Conservation (phyloP, 2,797 vertebrate genomes). For the Lacerta viridis region DNA sequence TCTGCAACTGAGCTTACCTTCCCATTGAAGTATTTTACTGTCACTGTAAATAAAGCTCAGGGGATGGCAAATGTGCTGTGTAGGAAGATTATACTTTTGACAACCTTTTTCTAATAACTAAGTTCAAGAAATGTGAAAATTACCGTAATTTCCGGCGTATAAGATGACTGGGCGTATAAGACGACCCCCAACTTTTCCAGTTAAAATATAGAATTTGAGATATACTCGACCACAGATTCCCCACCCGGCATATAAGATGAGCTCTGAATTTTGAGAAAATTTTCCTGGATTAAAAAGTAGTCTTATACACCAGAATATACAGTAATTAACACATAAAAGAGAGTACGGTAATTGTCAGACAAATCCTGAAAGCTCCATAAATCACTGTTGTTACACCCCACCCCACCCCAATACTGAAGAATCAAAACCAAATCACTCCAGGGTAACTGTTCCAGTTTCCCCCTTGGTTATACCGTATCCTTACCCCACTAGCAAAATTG, state of each 20-base stretch:
- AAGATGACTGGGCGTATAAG: too few relatives aligned
- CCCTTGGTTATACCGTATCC: background rate
- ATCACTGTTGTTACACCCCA: background rate
- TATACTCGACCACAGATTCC: too few relatives aligned
- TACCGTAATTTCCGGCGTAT: too few relatives aligned
- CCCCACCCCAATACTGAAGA: background rate
- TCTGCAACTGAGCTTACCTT: background rate
- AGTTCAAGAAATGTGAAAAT: background rate
- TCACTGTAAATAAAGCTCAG: background rate
- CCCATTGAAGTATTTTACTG: background rate
- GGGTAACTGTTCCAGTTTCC: conserved; percentile 32
- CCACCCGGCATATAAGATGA: too few relatives aligned
- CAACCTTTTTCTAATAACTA: background rate
- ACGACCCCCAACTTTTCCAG: too few relatives aligned
- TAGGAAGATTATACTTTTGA: background rate
- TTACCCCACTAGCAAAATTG: conserved; percentile 40
- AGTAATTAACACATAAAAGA: background rate
- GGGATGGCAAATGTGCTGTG: background rate
- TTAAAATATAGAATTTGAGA: too few relatives aligned
- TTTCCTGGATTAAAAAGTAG: too few relatives aligned
- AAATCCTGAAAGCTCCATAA: conserved; percentile 26
- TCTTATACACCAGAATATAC: too few relatives aligned
- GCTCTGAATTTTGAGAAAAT: too few relatives aligned
- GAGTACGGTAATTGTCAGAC: background rate
- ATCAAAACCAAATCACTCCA: conserved; percentile 13